Percentiles rank a stretch among this genome's conserved stretches.
Conservation (phyloP, 2,888 invertebrate genomes). For the Lobophora halterata region DNA sequence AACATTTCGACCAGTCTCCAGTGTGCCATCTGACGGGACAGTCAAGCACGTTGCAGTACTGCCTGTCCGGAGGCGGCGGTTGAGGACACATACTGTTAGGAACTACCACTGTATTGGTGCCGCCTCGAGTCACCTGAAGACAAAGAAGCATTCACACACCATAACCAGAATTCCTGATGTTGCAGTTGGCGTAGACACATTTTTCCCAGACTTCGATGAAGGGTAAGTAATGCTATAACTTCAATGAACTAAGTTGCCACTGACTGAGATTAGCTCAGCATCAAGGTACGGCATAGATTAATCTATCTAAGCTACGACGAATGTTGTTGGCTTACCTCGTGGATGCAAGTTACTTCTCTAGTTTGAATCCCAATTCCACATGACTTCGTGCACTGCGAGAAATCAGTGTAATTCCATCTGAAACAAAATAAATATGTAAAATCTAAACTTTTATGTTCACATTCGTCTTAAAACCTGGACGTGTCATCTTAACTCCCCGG, state of each 20-base stretch:
- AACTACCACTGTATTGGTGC: slow-evolving; percentile 94
- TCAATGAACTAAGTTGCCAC: too few relatives aligned
- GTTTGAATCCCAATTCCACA: slow-evolving; percentile 97
- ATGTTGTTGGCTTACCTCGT: slow-evolving; percentile 73
- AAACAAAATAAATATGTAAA: slow-evolving; percentile 31
- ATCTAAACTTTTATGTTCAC: too few relatives aligned
- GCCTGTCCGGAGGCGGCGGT: slow-evolving; percentile 92
- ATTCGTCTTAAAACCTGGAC: too few relatives aligned
- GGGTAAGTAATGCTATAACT: too few relatives aligned
- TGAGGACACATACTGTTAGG: slow-evolving; percentile 96
- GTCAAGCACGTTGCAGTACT: slow-evolving; percentile 95
- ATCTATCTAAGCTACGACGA: too few relatives aligned
- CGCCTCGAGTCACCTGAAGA: slow-evolving; percentile 88
- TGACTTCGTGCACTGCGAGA: slow-evolving; percentile 93
- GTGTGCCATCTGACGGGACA: slow-evolving; percentile 95
- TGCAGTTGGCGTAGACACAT: too few relatives aligned
- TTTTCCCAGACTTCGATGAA: too few relatives aligned
- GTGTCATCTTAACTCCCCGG: too few relatives aligned
- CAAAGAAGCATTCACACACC: too few relatives aligned
- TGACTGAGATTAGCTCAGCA: too few relatives aligned
- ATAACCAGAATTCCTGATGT: too few relatives aligned
- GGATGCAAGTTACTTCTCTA: slow-evolving; percentile 93
- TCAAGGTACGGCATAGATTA: too few relatives aligned
- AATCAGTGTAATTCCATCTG: slow-evolving; percentile 94
- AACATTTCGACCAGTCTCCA: slow-evolving; percentile 95